phyloP scores from a whole-genome alignment of 2,113 vertebrate genomes.

The Jaculus jaculus region DNA sequence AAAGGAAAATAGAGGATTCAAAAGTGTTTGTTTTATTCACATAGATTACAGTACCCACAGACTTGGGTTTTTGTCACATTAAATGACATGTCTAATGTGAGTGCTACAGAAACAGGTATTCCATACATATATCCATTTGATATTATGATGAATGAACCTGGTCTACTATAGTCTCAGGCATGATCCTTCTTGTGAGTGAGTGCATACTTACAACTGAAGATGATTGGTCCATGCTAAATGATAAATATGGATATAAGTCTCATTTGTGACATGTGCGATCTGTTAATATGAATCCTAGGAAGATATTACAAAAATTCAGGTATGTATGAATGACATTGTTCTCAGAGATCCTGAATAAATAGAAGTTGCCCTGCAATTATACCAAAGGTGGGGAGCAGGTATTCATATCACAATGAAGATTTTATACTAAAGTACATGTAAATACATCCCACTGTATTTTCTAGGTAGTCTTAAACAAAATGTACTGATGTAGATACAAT shows the following conservation, averaged over 20 bases:
- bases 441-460: not conserved
- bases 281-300: not conserved
- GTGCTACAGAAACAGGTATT: not conserved
- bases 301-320: conserved; percentile 11
- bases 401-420: not conserved
- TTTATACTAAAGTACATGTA: not conserved
- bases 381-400: not conserved
- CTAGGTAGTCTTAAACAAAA: conserved; percentile 1
- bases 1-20: not conserved
- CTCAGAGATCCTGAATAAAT: not conserved
- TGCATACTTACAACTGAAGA: not conserved
- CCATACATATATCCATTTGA: not conserved
- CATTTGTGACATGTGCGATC: not conserved
- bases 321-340: not conserved
- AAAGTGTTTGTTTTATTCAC: not conserved
- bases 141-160: not conserved
- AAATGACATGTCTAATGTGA: not conserved
- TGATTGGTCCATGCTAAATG: not conserved
- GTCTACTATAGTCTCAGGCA: not conserved
- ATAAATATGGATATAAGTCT: not conserved
- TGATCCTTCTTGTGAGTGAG: not conserved
- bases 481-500: not conserved
- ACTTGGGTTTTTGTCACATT: not conserved
- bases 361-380: conserved; percentile 2
- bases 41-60: not conserved